phyloP scores from a whole-genome alignment of 2,888 invertebrate genomes.

The Drosophila silvestris region DNA sequence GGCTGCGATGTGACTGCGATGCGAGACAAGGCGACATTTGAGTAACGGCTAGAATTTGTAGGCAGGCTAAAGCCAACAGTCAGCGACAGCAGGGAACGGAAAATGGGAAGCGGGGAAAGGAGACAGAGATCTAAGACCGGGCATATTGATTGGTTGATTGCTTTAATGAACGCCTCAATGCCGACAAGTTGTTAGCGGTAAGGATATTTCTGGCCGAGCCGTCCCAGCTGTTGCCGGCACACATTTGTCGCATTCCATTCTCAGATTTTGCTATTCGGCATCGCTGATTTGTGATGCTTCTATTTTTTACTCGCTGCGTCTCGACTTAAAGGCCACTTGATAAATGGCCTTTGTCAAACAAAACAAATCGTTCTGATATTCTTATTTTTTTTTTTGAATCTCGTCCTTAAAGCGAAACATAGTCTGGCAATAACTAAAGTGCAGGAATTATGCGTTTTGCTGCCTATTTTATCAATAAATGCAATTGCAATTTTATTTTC shows the following conservation, averaged over 20 bases:
- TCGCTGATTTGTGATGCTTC: constrained; percentile 50
- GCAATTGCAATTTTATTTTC: background rate
- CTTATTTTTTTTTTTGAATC: background rate
- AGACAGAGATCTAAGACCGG: background rate
- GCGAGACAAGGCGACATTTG: constrained; percentile 19
- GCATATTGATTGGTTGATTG: constrained; percentile 64
- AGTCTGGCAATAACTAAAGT: background rate
- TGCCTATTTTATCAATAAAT: background rate
- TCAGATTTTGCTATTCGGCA: constrained; percentile 9
- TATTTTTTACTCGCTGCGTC: constrained; percentile 10
- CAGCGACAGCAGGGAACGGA: background rate
- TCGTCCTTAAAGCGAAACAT: background rate
- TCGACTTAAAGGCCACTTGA: constrained; percentile 41
- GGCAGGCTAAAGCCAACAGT: constrained; percentile 4
- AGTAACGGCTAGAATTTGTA: constrained; percentile 49
- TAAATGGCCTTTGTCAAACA: constrained; percentile 29
- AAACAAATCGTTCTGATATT: constrained; percentile 1
- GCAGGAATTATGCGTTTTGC: background rate
- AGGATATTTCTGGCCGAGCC: constrained; percentile 30
- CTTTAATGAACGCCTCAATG: constrained; percentile 72
- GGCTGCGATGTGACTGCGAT: constrained; percentile 8
- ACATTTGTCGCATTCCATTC: constrained; percentile 51
- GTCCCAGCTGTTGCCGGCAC: constrained; percentile 23
- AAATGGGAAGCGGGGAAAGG: background rate
- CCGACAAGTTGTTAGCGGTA: constrained; percentile 57